Percentiles rank a stretch among this genome's conserved stretches.
Conservation (phyloP, 2,888 invertebrate genomes). For the Plebejus anna region DNA sequence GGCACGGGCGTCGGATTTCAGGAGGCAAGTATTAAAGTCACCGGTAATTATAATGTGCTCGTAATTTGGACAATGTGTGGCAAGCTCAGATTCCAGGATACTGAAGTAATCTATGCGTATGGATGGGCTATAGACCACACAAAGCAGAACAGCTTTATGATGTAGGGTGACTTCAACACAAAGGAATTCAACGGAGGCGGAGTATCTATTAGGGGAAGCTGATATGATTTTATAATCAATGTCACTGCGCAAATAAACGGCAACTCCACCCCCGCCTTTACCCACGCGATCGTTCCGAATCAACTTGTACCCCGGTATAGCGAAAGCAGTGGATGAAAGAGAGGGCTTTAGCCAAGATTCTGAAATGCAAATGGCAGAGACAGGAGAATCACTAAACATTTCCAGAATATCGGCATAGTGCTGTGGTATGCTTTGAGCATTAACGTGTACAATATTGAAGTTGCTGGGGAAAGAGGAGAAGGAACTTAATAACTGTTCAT, state of each 20-base stretch:
- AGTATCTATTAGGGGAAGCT: not conserved
- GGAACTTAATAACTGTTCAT: not conserved
- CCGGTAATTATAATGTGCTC: not conserved
- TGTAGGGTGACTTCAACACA: not conserved
- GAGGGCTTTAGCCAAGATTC: not conserved
- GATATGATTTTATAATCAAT: slow-evolving; percentile 22
- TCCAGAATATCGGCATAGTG: slow-evolving; percentile 14
- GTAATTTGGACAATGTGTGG: not conserved
- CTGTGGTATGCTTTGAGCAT: not conserved
- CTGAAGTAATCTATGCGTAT: not conserved
- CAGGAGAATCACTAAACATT: not conserved
- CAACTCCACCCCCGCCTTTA: slow-evolving; percentile 29
- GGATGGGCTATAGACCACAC: not conserved
- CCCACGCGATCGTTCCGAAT: slow-evolving; percentile 28
- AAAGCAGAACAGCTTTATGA: not conserved
- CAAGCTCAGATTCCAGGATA: not conserved
- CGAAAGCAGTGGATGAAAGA: not conserved
- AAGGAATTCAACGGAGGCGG: not conserved
- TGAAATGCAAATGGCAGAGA: slow-evolving; percentile 10
- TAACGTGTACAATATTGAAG: not conserved
- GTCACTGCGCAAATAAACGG: slow-evolving; percentile 30
- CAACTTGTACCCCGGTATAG: slow-evolving; percentile 14
- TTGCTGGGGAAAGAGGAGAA: not conserved
- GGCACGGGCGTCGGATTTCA: no score
- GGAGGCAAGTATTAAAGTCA: no score